Percentiles rank a stretch among this genome's conserved stretches.
These are phyloP conservation scores for Batillaria attramentaria DNA, from an alignment of 1,140 invertebrate species.

Conservation along the genomic window DNA sequence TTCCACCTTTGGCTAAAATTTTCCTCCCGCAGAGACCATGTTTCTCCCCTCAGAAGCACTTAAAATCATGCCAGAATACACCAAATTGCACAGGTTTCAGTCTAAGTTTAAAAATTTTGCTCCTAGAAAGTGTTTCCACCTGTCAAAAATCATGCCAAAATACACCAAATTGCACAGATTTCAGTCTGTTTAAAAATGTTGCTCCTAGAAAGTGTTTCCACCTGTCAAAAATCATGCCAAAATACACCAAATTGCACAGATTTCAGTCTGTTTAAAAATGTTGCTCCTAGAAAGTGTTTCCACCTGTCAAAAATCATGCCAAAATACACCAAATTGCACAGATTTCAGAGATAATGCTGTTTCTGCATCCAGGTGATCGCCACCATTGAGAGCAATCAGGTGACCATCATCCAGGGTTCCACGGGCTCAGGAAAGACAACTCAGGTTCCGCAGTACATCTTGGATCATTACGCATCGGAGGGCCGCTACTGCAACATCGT, in stretches of 20 bases:
- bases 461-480: conserved; percentile 64
- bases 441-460: conserved; percentile 71
- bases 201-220: not conserved
- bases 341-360: no score
- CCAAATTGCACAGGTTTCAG: no score
- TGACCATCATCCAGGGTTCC: conserved; percentile 67
- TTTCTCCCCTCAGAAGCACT: no score
- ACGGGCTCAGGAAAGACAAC: conserved; percentile 71
- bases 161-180: not conserved
- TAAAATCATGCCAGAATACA: no score
- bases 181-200: not conserved
- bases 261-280: not conserved
- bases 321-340: no score
- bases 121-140: not conserved
- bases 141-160: no score
- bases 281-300: not conserved
- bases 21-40: no score
- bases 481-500: conserved; percentile 70
- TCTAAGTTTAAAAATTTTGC: not conserved
- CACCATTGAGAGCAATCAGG: conserved; percentile 67
- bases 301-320: no score
- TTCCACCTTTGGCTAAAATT: no score
- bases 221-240: no score
- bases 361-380: conserved; percentile 73
- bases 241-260: not conserved